Evolutionary conservation across 2,113 vertebrate species (phyloP).

Genomic region (Grallaria varia): DNA sequence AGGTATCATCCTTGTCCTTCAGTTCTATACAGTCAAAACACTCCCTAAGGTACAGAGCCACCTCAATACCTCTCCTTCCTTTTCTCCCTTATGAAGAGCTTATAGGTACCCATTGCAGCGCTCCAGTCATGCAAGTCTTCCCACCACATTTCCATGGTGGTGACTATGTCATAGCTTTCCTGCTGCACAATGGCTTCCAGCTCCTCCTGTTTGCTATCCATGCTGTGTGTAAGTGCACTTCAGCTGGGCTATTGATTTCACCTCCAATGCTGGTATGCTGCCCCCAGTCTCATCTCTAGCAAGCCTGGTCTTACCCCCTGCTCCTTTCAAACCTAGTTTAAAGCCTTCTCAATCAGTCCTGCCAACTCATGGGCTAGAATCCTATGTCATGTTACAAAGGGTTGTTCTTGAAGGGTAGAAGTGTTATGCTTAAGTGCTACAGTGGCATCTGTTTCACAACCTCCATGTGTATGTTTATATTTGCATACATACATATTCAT

Average conservation of each 20-base stretch:
- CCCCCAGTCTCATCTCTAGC: background rate
- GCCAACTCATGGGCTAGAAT: background rate
- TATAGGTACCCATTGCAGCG: background rate
- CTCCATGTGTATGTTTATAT: background rate
- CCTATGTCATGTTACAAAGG: background rate
- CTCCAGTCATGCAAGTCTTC: background rate
- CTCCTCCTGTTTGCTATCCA: background rate
- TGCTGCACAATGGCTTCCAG: background rate
- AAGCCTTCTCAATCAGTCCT: background rate
- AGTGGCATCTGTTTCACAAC: background rate
- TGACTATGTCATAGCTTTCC: background rate
- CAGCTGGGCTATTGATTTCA: background rate
- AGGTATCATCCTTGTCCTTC: background rate
- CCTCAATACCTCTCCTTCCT: background rate
- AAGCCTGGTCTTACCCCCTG: background rate
- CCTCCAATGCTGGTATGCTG: background rate
- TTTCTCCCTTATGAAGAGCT: background rate
- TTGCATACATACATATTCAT: background rate
- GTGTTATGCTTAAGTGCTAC: background rate
- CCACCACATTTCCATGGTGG: background rate
- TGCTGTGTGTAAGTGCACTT: background rate
- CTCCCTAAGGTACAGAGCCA: background rate
- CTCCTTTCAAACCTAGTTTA: background rate
- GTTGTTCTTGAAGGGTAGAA: background rate
- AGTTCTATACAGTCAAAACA: accelerated